Evolutionary conservation across 2,797 vertebrate species (phyloP), one percentile per base, ranked within the genome.

Genomic region (Neosalanx taihuensis): DNA sequence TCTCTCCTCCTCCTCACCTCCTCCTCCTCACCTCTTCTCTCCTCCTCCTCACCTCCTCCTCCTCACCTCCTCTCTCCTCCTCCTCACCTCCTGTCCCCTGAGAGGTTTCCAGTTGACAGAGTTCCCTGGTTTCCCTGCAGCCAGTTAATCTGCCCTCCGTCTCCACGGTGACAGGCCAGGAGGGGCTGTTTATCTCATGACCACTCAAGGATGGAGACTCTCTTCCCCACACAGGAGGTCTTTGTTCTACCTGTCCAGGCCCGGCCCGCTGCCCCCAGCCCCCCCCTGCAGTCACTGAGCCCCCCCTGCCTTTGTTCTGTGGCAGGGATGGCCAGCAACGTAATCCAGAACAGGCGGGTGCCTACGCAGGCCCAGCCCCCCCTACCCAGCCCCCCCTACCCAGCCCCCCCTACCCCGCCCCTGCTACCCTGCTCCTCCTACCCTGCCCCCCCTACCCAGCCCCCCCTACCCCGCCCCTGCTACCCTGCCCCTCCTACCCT

Each of bases 211-310:
- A 84, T 82, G 81, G 79, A 87, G 78, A 73, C 81, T 84, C 74
- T 78, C 77, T 74, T 69, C 31, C 31, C 57, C 9, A 56, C 75
- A 92, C 88, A 92, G 85, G 74, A 75, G 72, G 71, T 81, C 87
- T 90, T 91, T 91, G 90, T 93, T 85, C 64, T 70, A 76, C 79
- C 80, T 72, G 75, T 85, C 72, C 80, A 76, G 71, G 77, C 77
- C 72, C 3, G 46, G 1, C 64, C 12, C 10, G 58, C 35, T 71
- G 79, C 77, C 76, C 67, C 23, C 23, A 26, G 23, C 23, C 23
- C 23, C 33, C 33, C 33, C 33, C n/a, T n/a, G n/a, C n/a, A n/a
- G n/a, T n/a, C n/a, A n/a, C n/a, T n/a, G n/a, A 26, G 23, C 23
- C 23, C 23, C 33, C 33, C 33, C 33, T 6, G 33, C 33, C 33